phyloP scores from a whole-genome alignment of 2,888 invertebrate genomes.

The Tachina grossa region DNA sequence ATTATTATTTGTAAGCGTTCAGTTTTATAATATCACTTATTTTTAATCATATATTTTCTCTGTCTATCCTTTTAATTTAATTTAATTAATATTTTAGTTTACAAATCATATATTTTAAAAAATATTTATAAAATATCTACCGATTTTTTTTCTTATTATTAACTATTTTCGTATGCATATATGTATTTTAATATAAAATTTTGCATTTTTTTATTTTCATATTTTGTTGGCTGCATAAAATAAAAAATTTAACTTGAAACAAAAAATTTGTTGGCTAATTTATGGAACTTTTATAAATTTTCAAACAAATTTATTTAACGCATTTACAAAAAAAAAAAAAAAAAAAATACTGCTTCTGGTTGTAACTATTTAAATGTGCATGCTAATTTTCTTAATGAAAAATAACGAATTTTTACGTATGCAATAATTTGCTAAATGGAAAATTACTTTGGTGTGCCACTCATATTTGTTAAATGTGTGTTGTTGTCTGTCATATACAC shows the following conservation, averaged over 20 bases:
- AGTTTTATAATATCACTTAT: conserved; percentile 51
- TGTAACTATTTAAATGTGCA: conserved; percentile 56
- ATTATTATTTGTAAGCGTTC: conserved; percentile 32
- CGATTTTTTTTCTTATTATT: conserved; percentile 72
- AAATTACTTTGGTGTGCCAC: conserved; percentile 30
- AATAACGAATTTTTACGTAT: conserved; percentile 43
- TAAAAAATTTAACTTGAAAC: conserved; percentile 24
- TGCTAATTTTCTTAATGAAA: conserved; percentile 46
- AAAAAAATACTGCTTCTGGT: conserved; percentile 46
- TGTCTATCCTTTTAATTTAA: conserved; percentile 43
- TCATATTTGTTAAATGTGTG: conserved; percentile 58
- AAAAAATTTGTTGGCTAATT: conserved; percentile 58
- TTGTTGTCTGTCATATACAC: conserved; percentile 34
- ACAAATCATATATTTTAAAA: conserved; percentile 26
- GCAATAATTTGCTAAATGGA: conserved; percentile 40
- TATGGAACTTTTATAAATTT: conserved; percentile 57
- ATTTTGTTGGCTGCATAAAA: conserved; percentile 75
- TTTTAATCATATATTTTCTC: conserved; percentile 34
- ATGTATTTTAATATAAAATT: conserved; percentile 64
- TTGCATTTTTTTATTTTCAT: conserved; percentile 76
- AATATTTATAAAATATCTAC: conserved; percentile 80
- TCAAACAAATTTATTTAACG: conserved; percentile 51
- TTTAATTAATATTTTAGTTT: conserved; percentile 36
- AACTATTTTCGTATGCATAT: conserved; percentile 11
- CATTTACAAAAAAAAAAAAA: conserved; percentile 53